Evolutionary conservation across 2,113 vertebrate genomes (phyloP).

Genomic region (Columba livia): DNA sequence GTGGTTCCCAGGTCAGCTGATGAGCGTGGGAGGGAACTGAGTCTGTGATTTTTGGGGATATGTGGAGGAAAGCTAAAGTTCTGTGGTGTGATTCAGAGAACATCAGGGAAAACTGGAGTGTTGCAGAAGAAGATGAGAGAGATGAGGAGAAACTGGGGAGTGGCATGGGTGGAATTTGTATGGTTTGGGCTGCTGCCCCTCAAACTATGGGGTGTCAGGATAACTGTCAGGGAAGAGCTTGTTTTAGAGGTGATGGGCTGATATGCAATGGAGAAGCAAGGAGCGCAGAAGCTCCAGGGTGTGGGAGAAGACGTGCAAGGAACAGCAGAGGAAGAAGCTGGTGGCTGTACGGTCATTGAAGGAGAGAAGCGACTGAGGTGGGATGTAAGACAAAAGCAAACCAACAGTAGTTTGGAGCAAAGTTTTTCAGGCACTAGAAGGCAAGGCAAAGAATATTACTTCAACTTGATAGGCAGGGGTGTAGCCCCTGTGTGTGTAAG

Average conservation of each 20-base stretch:
- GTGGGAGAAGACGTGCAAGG: background rate
- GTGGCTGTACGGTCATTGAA: background rate
- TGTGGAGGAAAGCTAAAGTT: background rate
- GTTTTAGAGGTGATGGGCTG: background rate
- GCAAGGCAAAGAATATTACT: background rate
- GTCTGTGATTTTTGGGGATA: background rate
- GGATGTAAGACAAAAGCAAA: background rate
- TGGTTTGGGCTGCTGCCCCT: background rate
- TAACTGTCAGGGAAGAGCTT: background rate
- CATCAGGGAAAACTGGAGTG: background rate
- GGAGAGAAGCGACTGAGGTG: background rate
- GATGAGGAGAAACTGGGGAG: background rate
- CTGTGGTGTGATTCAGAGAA: background rate
- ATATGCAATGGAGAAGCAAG: background rate
- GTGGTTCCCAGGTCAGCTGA: background rate
- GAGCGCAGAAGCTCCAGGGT: background rate
- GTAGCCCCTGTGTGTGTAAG: background rate
- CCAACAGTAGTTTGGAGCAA: background rate
- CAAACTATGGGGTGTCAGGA: background rate
- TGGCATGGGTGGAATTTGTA: background rate
- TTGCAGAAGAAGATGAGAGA: background rate
- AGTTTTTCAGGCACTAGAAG: background rate
- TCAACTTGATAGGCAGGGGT: background rate
- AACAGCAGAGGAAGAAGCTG: background rate
- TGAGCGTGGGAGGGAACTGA: background rate